Percentiles rank a stretch among this genome's conserved stretches.
phyloP scores from a whole-genome alignment of 2,113 vertebrate genomes.

The Gobiocypris rarus region DNA sequence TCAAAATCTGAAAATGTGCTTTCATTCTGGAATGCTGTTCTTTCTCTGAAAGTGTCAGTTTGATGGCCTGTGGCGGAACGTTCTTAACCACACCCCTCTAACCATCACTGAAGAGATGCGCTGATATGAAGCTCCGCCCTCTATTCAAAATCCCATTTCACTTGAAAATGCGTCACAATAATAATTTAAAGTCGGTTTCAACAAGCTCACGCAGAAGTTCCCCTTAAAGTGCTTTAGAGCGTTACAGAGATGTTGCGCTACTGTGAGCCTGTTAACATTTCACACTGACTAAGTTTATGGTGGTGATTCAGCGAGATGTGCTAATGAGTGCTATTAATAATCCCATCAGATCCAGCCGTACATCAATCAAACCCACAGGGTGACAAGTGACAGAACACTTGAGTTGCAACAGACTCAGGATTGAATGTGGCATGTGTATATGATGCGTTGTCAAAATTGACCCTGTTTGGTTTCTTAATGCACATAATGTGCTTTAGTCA shows the following conservation, averaged over 20 bases:
- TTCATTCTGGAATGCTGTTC: not conserved
- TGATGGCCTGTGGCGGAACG: not conserved
- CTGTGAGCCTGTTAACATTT: slow-evolving; percentile 6
- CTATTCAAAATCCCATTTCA: not conserved
- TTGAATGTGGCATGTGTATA: not conserved
- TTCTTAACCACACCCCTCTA: not conserved
- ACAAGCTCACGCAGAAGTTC: not conserved
- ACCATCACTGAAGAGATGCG: not conserved
- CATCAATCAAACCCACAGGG: slow-evolving; percentile 16
- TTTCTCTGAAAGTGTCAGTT: not conserved
- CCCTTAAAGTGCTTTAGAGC: not conserved
- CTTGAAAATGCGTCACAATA: not conserved
- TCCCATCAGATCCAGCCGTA: not conserved
- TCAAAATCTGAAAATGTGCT: not conserved
- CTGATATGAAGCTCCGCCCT: not conserved
- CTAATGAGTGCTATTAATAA: slow-evolving; percentile 34
- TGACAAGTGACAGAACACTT: slow-evolving; percentile 24
- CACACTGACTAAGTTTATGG: not conserved
- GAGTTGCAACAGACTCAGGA: not conserved
- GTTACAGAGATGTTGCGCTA: not conserved
- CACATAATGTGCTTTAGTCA: not conserved
- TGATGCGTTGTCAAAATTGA: not conserved
- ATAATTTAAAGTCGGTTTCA: not conserved
- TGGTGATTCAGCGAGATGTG: slow-evolving; percentile 25
- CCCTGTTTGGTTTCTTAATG: not conserved